Evolutionary conservation across 2,113 vertebrate genomes (phyloP).

Genomic region (Ascaphus truei): DNA sequence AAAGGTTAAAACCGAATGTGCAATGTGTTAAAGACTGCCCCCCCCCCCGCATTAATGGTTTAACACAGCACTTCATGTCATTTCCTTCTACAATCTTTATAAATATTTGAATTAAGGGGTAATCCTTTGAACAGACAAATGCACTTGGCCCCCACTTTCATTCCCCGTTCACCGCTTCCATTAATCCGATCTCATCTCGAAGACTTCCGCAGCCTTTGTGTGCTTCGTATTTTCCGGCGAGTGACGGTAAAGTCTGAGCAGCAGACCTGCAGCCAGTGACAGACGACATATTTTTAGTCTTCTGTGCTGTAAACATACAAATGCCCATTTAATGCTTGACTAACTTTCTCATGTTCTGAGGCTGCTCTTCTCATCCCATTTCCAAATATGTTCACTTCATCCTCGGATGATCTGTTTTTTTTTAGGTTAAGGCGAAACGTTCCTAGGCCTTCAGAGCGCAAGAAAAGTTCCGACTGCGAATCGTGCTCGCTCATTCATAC

Average conservation of each 20-base stretch:
- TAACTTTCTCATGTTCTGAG: slow-evolving; percentile 59
- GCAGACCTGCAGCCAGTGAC: slow-evolving; percentile 48
- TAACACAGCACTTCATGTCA: slow-evolving; percentile 5
- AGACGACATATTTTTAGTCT: slow-evolving; percentile 57
- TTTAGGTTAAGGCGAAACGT: slow-evolving; percentile 29
- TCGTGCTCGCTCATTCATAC: background rate
- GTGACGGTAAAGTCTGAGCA: slow-evolving; percentile 29
- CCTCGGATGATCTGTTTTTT: slow-evolving; percentile 56
- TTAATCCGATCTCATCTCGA: background rate
- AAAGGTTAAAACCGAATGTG: slow-evolving; percentile 5
- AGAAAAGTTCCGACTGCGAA: background rate
- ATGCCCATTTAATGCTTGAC: slow-evolving; percentile 75
- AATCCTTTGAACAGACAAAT: background rate
- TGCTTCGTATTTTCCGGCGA: slow-evolving; percentile 1
- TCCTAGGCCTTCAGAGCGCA: background rate
- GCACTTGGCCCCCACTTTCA: background rate
- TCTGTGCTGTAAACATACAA: slow-evolving; percentile 68
- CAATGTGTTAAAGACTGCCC: background rate
- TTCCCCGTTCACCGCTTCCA: background rate
- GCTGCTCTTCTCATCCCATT: slow-evolving; percentile 65
- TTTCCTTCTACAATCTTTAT: slow-evolving; percentile 14
- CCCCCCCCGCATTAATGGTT: background rate
- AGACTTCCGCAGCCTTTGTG: background rate
- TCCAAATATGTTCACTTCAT: slow-evolving; percentile 64
- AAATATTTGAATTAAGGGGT: background rate